Base-by-base conservation (phyloP, 2,113 vertebrate genomes). In the Phylloscopus whistleri region DNA sequence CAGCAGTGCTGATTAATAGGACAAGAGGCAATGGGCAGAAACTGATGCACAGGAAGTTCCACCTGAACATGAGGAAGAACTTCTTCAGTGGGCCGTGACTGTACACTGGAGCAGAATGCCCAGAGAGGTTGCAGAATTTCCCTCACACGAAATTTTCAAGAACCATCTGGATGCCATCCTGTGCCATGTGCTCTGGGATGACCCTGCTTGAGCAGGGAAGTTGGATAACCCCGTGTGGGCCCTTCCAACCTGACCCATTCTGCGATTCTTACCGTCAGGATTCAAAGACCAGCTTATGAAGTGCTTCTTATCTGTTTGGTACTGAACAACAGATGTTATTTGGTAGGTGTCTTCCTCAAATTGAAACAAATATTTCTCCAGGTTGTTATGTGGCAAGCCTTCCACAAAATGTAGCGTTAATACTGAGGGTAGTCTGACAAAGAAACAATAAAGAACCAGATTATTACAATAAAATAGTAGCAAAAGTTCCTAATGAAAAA, bases 371-470 rank as follows among this genome's bases (percentile, higher is more conserved):
- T 99, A 99, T 49, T 41, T 80, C 30, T 95, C 76, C 88, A 99
- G 67, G 52, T 99, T 96, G 59, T 86, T 98, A 87, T 97, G 96
- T 24, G 98, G 98, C 48, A 99, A 98, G 37, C 99, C 99, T 94
- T 99, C 98, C 10, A 98, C 98, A 33, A 99, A 99, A 97, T 99
- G 99, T 87, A 99, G 74, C 75, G 94, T 98, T 85, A 99, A 98
- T 91, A 99, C 24, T 12, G 98, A 89, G 20, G 99, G 94, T 15
- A 98, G n/a, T 46, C 99, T 99, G 68, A 93, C 43, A 96, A 97
- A 85, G 82, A 96, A 37, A 91, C 49, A 73, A 92, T 37, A 67
- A 89, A 82, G 15, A 93, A 37, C 4, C 23, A 39, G 35, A 90
- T 72, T 68, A 64, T 95, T 83, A 84, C 23, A 93, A 84, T 11